phyloP scores from a whole-genome alignment of 2,113 vertebrate species.

The Pica pica region DNA sequence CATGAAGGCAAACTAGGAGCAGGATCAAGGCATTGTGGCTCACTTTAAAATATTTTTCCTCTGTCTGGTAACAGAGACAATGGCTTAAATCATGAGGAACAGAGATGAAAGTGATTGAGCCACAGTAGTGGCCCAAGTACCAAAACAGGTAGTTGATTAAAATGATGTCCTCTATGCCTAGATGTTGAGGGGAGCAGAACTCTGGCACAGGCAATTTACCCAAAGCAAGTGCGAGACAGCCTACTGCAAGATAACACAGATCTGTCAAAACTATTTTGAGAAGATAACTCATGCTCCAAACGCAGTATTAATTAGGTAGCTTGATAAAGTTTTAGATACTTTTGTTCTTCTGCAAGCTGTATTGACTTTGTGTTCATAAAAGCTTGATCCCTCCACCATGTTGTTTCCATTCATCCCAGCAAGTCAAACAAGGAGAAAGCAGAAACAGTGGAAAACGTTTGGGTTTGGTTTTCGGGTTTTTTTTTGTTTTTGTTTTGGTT shows the following conservation, averaged over 20 bases:
- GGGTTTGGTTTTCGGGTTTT: neutral
- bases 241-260: neutral
- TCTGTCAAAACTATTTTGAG: neutral
- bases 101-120: neutral
- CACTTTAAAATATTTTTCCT: neutral
- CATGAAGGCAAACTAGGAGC: neutral
- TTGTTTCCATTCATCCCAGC: neutral
- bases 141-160: neutral
- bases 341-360: neutral
- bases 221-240: neutral
- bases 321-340: neutral
- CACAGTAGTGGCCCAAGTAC: neutral
- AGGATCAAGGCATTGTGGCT: neutral
- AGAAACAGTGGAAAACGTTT: neutral
- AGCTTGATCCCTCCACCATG: neutral
- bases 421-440: neutral
- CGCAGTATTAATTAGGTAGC: neutral
- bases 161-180: fast-evolving
- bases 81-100: neutral
- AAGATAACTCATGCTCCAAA: neutral
- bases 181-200: neutral
- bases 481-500: too few relatives aligned
- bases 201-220: neutral
- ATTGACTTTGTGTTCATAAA: neutral
- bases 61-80: neutral